These are phyloP conservation scores for Meteorus sp. DNA, from an alignment of 1,140 invertebrate species.

Conservation along the genomic window DNA sequence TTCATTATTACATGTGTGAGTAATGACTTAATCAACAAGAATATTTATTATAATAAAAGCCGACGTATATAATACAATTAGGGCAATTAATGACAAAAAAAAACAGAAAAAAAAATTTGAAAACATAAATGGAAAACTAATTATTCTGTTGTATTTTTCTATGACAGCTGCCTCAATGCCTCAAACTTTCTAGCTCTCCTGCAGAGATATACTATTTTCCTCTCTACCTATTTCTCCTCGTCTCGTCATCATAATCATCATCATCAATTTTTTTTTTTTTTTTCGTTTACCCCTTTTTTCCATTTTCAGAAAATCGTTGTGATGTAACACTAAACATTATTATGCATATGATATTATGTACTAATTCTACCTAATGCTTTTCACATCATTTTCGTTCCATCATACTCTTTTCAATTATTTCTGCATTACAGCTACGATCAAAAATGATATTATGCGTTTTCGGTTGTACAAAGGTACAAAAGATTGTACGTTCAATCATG, in stretches of 20 bases:
- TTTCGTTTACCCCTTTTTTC: too few species aligned
- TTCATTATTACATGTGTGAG: conserved; percentile 50
- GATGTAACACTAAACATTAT: too few species aligned
- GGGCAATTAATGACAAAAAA: conserved; percentile 48
- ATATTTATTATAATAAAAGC: conserved; percentile 45
- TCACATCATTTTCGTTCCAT: too few species aligned
- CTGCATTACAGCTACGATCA: too few species aligned
- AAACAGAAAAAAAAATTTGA: too few species aligned
- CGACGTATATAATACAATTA: conserved; percentile 49
- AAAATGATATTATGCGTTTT: too few species aligned
- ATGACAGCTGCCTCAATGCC: conserved; percentile 61
- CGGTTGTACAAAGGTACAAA: conserved; percentile 25
- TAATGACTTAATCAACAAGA: conserved; percentile 47
- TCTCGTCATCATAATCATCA: not conserved
- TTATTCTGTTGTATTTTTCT: conserved; percentile 49
- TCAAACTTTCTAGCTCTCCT: conserved; percentile 54
- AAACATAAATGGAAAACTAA: too few species aligned
- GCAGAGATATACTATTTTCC: conserved; percentile 49
- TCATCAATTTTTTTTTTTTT: too few species aligned
- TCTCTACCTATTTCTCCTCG: conserved; percentile 24
- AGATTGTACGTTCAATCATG: conserved; percentile 20
- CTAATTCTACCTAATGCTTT: too few species aligned
- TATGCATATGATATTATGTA: too few species aligned
- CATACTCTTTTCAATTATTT: too few species aligned
- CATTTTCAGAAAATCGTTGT: too few species aligned